These are phyloP conservation scores for Clepsis dumicolana DNA, from an alignment of 2,888 invertebrate species.

Conservation along the genomic window DNA sequence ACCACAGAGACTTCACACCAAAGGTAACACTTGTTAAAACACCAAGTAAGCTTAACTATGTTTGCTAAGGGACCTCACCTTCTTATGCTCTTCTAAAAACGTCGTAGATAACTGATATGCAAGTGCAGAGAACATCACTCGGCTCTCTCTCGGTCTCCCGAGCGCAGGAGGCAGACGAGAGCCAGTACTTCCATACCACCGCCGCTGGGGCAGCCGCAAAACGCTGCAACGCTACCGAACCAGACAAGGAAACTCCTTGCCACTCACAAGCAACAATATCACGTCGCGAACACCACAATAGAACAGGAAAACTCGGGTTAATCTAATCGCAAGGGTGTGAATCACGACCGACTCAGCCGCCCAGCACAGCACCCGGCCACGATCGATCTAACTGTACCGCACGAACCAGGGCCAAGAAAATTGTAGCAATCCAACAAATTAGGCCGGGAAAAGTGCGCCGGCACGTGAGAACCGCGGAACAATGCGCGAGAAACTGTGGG, in stretches of 20 bases:
- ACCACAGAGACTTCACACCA: slow-evolving; percentile 17
- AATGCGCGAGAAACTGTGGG: slow-evolving; percentile 83
- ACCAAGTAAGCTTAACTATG: background rate
- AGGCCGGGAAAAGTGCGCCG: slow-evolving; percentile 65
- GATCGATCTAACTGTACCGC: slow-evolving; percentile 59
- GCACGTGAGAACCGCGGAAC: slow-evolving; percentile 79
- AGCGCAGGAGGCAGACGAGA: slow-evolving; percentile 57
- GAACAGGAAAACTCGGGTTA: slow-evolving; percentile 56
- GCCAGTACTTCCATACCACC: slow-evolving; percentile 56
- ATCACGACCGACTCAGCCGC: slow-evolving; percentile 56
- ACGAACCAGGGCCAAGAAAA: slow-evolving; percentile 46
- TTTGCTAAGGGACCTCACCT: slow-evolving; percentile 25
- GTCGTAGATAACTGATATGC: slow-evolving; percentile 78
- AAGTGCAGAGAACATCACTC: slow-evolving; percentile 77
- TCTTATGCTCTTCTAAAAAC: slow-evolving; percentile 78
- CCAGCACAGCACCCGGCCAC: slow-evolving; percentile 50
- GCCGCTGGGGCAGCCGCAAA: background rate
- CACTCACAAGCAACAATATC: slow-evolving; percentile 45
- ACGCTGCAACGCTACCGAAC: slow-evolving; percentile 6
- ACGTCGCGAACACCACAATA: slow-evolving; percentile 46
- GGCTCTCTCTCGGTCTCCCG: slow-evolving; percentile 60
- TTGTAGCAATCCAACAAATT: slow-evolving; percentile 53
- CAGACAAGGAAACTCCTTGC: slow-evolving; percentile 8
- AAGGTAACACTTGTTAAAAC: slow-evolving; percentile 9
- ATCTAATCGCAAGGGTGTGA: slow-evolving; percentile 62